These are phyloP conservation scores for Saguinus midas DNA, from an alignment of 2,113 vertebrate genomes.

Conservation along the genomic window DNA sequence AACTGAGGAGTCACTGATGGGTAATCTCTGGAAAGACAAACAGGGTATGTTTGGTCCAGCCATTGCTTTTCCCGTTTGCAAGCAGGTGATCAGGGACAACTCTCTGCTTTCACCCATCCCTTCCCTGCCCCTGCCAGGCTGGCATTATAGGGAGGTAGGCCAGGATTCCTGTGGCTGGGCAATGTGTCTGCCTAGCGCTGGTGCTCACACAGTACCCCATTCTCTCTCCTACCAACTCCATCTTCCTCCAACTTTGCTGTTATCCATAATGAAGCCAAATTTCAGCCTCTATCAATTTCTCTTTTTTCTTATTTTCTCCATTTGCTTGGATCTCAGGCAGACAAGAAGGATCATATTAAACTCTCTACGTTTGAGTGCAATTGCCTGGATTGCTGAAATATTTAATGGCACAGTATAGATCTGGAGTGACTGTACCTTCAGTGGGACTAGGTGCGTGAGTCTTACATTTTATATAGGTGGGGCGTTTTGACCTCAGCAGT, in stretches of 20 bases:
- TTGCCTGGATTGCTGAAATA: background rate
- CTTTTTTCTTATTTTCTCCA: background rate
- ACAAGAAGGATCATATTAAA: background rate
- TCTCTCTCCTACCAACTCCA: background rate
- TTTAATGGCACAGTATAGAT: background rate
- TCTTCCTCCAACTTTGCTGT: fast-evolving
- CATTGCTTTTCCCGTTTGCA: fast-evolving
- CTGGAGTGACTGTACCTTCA: no score
- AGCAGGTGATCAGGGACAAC: fast-evolving
- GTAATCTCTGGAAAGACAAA: background rate
- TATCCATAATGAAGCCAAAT: background rate
- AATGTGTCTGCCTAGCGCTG: fast-evolving
- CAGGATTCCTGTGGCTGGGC: fast-evolving
- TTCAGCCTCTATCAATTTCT: background rate
- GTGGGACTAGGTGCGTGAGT: fast-evolving
- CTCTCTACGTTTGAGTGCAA: fast-evolving
- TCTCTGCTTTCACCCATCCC: background rate
- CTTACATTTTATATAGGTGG: fast-evolving
- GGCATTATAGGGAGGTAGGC: no score
- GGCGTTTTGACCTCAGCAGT: background rate
- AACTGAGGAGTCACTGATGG: fast-evolving
- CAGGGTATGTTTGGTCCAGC: background rate
- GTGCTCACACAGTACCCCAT: fast-evolving
- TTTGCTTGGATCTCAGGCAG: background rate
- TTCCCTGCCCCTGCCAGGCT: fast-evolving